These are phyloP conservation scores for Pomacea maculata DNA, from an alignment of 1,140 invertebrate species.

Conservation along the genomic window DNA sequence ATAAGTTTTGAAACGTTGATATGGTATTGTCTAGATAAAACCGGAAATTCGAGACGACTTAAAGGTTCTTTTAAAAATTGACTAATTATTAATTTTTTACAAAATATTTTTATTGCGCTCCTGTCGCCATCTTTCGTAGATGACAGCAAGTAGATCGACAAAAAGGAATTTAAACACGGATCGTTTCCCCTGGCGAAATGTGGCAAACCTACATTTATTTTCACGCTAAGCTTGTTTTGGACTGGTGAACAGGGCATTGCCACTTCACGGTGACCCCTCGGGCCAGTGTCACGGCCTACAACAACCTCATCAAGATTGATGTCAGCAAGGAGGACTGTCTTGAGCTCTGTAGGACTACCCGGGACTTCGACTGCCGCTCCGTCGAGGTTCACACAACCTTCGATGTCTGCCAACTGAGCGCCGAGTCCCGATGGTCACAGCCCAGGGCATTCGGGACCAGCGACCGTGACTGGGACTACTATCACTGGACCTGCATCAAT, in stretches of 20 bases:
- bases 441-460: not conserved
- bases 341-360: not conserved
- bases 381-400: not conserved
- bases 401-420: slow-evolving; percentile 6
- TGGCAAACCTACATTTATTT: no score
- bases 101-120: no score
- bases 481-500: slow-evolving; percentile 19
- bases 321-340: not conserved
- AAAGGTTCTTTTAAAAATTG: no score
- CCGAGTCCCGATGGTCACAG: slow-evolving; percentile 6
- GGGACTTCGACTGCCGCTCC: slow-evolving; percentile 15
- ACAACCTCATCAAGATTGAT: not conserved
- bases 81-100: no score
- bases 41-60: no score
- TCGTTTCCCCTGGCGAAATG: no score
- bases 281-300: slow-evolving; percentile 7
- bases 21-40: no score
- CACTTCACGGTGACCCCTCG: not conserved
- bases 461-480: slow-evolving; percentile 12
- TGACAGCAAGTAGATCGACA: no score
- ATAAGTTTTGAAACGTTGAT: no score
- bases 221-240: no score
- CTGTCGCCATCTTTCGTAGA: no score
- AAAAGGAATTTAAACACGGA: no score
- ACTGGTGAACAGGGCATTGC: not conserved